A percentile compares a stretch with the other conserved stretches of the same genome.
Conservation (phyloP, 1,140 invertebrate species). For the Apis laboriosa region DNA sequence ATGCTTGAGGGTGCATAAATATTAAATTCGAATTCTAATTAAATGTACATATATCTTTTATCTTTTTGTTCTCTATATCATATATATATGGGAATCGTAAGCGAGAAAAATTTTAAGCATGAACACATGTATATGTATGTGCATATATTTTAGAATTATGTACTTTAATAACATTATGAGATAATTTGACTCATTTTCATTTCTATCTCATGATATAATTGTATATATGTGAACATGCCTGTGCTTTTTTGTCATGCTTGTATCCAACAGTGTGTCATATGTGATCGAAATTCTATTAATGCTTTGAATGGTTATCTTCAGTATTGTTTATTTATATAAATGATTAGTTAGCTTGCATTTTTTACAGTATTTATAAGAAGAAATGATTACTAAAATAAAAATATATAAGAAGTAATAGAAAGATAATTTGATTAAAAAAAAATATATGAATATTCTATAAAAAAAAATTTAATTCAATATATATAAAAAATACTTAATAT, state of each 20-base stretch:
- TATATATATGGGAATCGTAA: constrained; percentile 22
- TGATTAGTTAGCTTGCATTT: constrained; percentile 42
- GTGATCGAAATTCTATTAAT: constrained; percentile 58
- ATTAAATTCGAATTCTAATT: constrained; percentile 56
- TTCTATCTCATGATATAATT: constrained; percentile 52
- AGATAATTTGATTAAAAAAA: neutral
- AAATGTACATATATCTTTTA: constrained; percentile 40
- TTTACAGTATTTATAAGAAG: constrained; percentile 31
- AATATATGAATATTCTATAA: neutral
- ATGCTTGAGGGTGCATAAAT: constrained; percentile 71
- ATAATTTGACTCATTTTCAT: constrained; percentile 34
- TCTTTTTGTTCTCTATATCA: constrained; percentile 39
- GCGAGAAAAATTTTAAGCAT: constrained; percentile 49
- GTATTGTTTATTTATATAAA: constrained; percentile 45
- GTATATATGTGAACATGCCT: constrained; percentile 63
- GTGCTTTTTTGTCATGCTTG: constrained; percentile 64
- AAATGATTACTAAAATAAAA: constrained; percentile 13
- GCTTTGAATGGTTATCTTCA: constrained; percentile 65
- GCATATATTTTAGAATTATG: constrained; percentile 53
- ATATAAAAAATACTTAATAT: neutral
- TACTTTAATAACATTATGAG: constrained; percentile 49
- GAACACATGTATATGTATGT: constrained; percentile 63
- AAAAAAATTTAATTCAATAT: neutral
- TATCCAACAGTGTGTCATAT: constrained; percentile 62
- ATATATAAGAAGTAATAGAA: neutral